phyloP scores from a whole-genome alignment of 92 coral and sea anemone species.

The Phenganax subtilis region DNA sequence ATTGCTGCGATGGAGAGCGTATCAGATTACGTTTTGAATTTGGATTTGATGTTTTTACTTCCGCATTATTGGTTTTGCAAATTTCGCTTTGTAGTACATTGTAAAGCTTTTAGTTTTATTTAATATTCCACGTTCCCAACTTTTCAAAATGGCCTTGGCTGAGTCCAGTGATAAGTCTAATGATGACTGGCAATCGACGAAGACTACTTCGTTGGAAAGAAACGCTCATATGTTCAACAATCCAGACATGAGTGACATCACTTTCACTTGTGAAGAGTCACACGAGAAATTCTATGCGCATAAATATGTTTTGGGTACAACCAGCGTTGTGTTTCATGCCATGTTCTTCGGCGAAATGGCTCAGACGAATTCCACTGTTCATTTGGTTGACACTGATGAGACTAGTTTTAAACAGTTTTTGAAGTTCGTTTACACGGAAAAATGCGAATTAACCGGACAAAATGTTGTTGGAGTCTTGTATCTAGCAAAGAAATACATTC shows the following conservation, averaged over 20 bases:
- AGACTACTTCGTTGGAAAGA: background rate
- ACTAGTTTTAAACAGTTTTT: no score
- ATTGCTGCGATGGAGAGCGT: no score
- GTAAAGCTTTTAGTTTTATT: background rate
- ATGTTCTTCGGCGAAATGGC: no score
- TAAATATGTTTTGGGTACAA: background rate
- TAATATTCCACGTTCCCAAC: background rate
- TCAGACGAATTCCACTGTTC: no score
- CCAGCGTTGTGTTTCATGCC: conserved; percentile 14
- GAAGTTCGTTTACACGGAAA: no score
- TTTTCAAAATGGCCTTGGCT: background rate
- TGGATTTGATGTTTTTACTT: no score
- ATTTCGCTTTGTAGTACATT: background rate
- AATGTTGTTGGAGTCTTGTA: conserved; percentile 27
- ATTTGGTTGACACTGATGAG: no score
- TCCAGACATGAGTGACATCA: background rate
- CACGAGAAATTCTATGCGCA: background rate
- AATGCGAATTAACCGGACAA: no score
- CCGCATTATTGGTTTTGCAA: no score
- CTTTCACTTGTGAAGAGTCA: background rate
- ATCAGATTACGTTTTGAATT: no score
- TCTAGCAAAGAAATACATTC: conserved; percentile 54
- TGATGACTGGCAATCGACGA: background rate
- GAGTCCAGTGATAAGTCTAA: background rate
- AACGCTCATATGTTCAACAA: background rate